phyloP scores from a whole-genome alignment of 2,888 invertebrate genomes.

The Drosophila paranaensis region DNA sequence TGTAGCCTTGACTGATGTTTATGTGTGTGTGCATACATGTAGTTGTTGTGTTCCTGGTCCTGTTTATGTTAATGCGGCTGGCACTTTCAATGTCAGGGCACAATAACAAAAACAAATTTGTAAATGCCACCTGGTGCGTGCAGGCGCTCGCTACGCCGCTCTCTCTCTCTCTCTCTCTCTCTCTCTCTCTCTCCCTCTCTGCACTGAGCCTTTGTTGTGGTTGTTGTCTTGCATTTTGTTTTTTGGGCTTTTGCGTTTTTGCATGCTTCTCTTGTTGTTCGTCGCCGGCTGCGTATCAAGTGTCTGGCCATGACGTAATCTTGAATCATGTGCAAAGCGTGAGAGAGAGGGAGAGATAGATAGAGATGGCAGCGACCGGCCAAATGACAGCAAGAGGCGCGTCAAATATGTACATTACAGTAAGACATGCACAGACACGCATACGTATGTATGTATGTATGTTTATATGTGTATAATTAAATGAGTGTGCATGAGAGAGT shows the following conservation, averaged over 20 bases:
- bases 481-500: not conserved
- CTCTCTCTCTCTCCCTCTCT: constrained; percentile 6
- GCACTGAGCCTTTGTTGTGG: constrained; percentile 28
- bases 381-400: constrained; percentile 42
- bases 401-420: constrained; percentile 33
- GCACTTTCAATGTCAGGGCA: constrained; percentile 70
- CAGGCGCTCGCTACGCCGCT: constrained; percentile 21
- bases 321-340: constrained; percentile 35
- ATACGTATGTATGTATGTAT: not conserved
- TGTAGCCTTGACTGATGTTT: constrained; percentile 4
- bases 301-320: constrained; percentile 70
- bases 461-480: not conserved
- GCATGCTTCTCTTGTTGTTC: constrained; percentile 45
- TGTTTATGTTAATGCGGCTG: constrained; percentile 40
- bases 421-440: not conserved
- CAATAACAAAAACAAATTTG: constrained; percentile 39
- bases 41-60: constrained; percentile 29
- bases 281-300: constrained; percentile 61
- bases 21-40: constrained; percentile 42
- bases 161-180: constrained; percentile 6
- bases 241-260: constrained; percentile 38
- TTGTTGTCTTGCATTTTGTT: constrained; percentile 37
- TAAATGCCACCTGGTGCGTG: constrained; percentile 38
- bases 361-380: constrained; percentile 11
- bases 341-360: constrained; percentile 17